phyloP scores from a whole-genome alignment of 2,888 invertebrate species.

The Timema cristinae region DNA sequence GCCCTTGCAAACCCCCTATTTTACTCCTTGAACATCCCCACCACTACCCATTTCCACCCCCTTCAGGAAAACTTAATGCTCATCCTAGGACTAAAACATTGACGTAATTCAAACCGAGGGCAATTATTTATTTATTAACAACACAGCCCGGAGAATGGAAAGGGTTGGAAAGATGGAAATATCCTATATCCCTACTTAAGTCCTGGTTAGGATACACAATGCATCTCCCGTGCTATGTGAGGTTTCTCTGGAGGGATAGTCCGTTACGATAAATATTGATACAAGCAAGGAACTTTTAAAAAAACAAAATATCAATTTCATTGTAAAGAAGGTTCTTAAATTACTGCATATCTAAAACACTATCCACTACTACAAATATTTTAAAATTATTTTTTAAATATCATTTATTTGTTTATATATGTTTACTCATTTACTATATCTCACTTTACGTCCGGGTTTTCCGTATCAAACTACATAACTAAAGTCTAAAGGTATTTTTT shows the following conservation, averaged over 20 bases:
- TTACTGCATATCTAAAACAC: too few relatives aligned
- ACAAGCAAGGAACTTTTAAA: too few relatives aligned
- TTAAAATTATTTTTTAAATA: too few relatives aligned
- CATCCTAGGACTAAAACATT: constrained; percentile 27
- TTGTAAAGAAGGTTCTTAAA: too few relatives aligned
- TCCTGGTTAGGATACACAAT: background rate
- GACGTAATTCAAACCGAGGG: constrained; percentile 30
- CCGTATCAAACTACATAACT: too few relatives aligned
- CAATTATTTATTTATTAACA: constrained; percentile 34
- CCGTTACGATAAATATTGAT: too few relatives aligned
- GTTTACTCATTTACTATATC: too few relatives aligned
- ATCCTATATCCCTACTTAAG: constrained; percentile 15
- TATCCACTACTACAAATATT: too few relatives aligned
- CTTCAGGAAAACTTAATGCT: constrained; percentile 25
- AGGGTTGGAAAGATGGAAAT: background rate
- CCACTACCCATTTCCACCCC: background rate
- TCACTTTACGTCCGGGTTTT: too few relatives aligned
- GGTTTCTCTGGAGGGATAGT: background rate
- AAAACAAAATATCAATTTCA: too few relatives aligned
- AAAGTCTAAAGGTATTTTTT: too few relatives aligned
- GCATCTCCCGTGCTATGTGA: background rate
- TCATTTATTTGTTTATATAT: too few relatives aligned
- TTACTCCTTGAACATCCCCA: background rate
- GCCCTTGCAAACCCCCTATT: background rate
- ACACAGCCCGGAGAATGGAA: constrained; percentile 18